A percentile compares a stretch with the other conserved stretches of the same genome.
Evolutionary conservation across 2,888 invertebrate species (phyloP).

Genomic region (Oegoconia quadripuncta): DNA sequence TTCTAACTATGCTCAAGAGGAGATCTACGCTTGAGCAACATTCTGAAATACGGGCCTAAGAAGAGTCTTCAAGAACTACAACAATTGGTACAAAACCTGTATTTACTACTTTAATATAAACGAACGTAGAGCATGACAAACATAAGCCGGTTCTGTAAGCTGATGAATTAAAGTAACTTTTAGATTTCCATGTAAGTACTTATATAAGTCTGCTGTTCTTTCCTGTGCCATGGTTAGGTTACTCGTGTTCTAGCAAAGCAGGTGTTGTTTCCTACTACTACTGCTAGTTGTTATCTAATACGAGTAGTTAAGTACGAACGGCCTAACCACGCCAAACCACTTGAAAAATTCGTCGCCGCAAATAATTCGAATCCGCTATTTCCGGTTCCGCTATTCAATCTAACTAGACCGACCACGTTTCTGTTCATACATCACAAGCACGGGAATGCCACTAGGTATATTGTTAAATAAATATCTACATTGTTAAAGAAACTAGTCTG

Average conservation of each 20-base stretch:
- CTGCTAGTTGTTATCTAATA: conserved; percentile 5
- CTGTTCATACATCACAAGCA: neutral
- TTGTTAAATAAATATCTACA: neutral
- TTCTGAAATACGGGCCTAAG: no score
- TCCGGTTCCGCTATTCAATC: conserved; percentile 49
- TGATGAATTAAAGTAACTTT: no score
- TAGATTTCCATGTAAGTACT: no score
- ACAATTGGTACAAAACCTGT: no score
- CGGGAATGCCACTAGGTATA: neutral
- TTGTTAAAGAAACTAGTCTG: neutral
- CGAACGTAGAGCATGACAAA: no score
- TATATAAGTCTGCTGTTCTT: no score
- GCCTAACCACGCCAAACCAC: conserved; percentile 6
- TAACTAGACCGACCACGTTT: conserved; percentile 12
- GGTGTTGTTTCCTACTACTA: neutral
- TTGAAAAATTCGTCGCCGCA: conserved; percentile 26
- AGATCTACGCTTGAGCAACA: no score
- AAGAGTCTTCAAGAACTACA: no score
- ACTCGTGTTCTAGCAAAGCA: neutral
- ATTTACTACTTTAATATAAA: no score
- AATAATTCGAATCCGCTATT: conserved; percentile 46
- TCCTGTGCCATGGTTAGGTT: no score
- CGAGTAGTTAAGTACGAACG: conserved; percentile 6
- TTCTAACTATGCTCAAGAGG: no score
- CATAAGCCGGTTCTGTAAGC: no score